These are phyloP conservation scores for Petrocephalus sullivani DNA, from an alignment of 2,797 vertebrate species.

Conservation along the genomic window DNA sequence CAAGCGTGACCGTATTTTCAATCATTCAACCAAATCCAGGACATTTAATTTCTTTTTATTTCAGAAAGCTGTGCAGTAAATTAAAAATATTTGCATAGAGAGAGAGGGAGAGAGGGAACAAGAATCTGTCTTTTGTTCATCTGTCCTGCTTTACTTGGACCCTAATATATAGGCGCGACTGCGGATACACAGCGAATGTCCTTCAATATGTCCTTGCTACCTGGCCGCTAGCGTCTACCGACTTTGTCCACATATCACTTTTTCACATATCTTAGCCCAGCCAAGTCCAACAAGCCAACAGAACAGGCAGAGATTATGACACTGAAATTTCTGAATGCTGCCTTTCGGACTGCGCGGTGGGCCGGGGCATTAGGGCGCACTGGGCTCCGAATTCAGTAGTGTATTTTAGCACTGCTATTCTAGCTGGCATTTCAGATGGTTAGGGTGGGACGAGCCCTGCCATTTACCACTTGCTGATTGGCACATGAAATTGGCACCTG, in stretches of 20 bases:
- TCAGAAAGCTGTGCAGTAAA: background rate
- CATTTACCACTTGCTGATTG: slow-evolving; percentile 39
- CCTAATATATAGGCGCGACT: background rate
- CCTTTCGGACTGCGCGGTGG: background rate
- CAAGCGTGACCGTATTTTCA: background rate
- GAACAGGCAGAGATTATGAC: background rate
- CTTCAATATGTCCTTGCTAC: background rate
- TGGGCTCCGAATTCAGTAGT: background rate
- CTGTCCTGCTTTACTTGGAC: background rate
- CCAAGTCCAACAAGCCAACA: background rate
- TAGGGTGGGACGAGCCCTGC: slow-evolving; percentile 21
- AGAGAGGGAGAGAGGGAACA: background rate
- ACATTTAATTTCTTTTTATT: background rate
- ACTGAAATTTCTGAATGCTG: background rate
- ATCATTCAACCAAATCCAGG: background rate
- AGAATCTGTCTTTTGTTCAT: background rate
- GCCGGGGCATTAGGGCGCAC: background rate
- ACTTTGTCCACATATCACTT: background rate
- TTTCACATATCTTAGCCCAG: background rate
- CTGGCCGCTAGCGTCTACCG: background rate
- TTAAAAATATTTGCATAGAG: background rate
- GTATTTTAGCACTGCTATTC: slow-evolving; percentile 17
- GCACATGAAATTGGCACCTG: slow-evolving; percentile 46
- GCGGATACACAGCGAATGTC: background rate
- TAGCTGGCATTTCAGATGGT: slow-evolving; percentile 39